Percentiles rank a stretch among this genome's conserved stretches.
phyloP scores from a whole-genome alignment of 2,888 invertebrate genomes.

The Polylopha cassiicola region DNA sequence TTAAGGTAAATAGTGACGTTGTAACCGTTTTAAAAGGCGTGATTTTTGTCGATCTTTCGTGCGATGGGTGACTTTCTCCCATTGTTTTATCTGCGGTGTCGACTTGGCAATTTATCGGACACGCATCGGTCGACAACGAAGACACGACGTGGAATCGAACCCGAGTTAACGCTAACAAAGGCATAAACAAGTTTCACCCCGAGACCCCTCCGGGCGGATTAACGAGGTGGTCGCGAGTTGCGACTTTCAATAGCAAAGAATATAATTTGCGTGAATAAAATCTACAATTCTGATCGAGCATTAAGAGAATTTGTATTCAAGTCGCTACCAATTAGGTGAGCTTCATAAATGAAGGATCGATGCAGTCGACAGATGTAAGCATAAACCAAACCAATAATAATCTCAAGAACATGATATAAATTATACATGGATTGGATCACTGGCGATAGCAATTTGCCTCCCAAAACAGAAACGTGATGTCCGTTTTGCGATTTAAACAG shows the following conservation, averaged over 20 bases:
- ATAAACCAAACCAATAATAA: too few relatives aligned
- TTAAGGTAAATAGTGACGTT: slow-evolving; percentile 17
- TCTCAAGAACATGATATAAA: too few relatives aligned
- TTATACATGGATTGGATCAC: too few relatives aligned
- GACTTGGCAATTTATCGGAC: slow-evolving; percentile 62
- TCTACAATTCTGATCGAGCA: slow-evolving; percentile 4
- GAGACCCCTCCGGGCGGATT: slow-evolving; percentile 26
- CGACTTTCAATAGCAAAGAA: slow-evolving; percentile 17
- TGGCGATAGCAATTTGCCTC: too few relatives aligned
- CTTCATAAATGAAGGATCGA: too few relatives aligned
- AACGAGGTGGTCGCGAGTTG: too few relatives aligned
- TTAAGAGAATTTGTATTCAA: slow-evolving; percentile 13
- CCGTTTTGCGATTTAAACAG: too few relatives aligned
- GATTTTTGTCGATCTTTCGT: slow-evolving; percentile 28
- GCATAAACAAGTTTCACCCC: slow-evolving; percentile 48
- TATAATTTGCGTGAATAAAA: slow-evolving; percentile 15
- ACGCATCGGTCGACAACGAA: slow-evolving; percentile 53
- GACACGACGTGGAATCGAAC: slow-evolving; percentile 62
- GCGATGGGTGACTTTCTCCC: slow-evolving; percentile 54
- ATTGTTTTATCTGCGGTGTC: slow-evolving; percentile 67
- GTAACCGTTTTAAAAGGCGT: slow-evolving; percentile 14
- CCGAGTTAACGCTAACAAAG: slow-evolving; percentile 41
- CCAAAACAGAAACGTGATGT: too few relatives aligned
- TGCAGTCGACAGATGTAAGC: too few relatives aligned
- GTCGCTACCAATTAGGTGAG: slow-evolving; percentile 9